A percentile compares a stretch with the other conserved stretches of the same genome.
Evolutionary conservation across 1,140 invertebrate species (phyloP).

Genomic region (Dysdera silvatica): DNA sequence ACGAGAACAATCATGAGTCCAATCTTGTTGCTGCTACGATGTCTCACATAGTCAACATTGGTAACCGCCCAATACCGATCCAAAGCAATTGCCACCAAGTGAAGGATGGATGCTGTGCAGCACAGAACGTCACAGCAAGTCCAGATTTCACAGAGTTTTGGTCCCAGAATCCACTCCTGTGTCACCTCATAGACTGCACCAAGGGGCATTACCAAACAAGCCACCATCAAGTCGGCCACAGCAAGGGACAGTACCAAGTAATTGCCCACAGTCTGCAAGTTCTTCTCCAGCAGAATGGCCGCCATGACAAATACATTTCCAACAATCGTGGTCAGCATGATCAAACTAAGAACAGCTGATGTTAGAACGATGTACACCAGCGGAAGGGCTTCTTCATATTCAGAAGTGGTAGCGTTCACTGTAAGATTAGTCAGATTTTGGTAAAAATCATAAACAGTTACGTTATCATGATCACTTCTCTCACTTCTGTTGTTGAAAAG

Average conservation of each 20-base stretch:
- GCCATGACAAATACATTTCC: slow-evolving; percentile 92
- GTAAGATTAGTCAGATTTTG: no score
- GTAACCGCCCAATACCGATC: slow-evolving; percentile 96
- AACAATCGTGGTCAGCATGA: slow-evolving; percentile 39
- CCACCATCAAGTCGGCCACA: slow-evolving; percentile 75
- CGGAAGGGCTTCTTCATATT: slow-evolving; percentile 62
- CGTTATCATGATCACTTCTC: no score
- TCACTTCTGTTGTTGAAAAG: no score
- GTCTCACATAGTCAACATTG: slow-evolving; percentile 87
- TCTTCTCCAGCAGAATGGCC: slow-evolving; percentile 78
- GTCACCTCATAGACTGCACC: slow-evolving; percentile 67
- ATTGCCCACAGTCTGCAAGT: slow-evolving; percentile 77
- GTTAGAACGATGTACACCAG: slow-evolving; percentile 1
- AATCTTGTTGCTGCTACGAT: slow-evolving; percentile 70
- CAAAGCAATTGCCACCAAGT: slow-evolving; percentile 83
- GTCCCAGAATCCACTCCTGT: slow-evolving; percentile 71
- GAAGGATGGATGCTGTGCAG: slow-evolving; percentile 87
- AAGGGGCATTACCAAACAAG: slow-evolving; percentile 76
- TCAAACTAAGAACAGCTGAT: background rate
- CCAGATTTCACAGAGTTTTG: slow-evolving; percentile 86
- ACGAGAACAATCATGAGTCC: slow-evolving; percentile 82
- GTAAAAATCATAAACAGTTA: no score
- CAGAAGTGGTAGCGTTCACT: background rate
- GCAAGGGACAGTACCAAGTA: slow-evolving; percentile 78
- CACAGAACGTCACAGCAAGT: slow-evolving; percentile 83